phyloP scores from a whole-genome alignment of 1,140 invertebrate genomes.

The Ceratina australensis region DNA sequence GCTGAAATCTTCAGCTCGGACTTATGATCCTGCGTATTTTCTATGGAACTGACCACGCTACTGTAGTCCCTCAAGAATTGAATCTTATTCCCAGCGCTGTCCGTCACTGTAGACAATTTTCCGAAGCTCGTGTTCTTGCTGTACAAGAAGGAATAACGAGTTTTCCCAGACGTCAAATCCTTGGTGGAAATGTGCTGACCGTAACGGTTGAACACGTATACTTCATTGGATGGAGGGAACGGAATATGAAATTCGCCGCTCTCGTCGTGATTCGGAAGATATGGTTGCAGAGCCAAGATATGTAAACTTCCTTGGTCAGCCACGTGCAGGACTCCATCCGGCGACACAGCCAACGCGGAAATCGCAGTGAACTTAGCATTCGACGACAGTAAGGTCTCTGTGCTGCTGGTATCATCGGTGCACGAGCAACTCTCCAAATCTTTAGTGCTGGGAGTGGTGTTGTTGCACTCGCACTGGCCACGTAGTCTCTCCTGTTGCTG shows the following conservation, averaged over 20 bases:
- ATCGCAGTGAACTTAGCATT: constrained; percentile 95
- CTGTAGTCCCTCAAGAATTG: constrained; percentile 94
- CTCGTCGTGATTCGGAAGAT: constrained; percentile 92
- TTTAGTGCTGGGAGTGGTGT: constrained; percentile 70
- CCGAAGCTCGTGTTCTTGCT: constrained; percentile 98
- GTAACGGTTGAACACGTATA: constrained; percentile 96
- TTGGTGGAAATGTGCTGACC: constrained; percentile 97
- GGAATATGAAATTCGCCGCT: constrained; percentile 96
- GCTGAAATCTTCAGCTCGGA: constrained; percentile 93
- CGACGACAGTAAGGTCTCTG: constrained; percentile 91
- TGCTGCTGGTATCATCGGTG: constrained; percentile 85
- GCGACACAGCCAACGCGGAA: constrained; percentile 94
- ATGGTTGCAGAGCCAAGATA: constrained; percentile 93
- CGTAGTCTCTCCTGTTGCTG: constrained; percentile 82
- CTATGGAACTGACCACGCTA: constrained; percentile 93
- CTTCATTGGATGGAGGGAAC: constrained; percentile 93
- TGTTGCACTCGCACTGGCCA: constrained; percentile 75
- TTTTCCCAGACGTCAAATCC: constrained; percentile 94
- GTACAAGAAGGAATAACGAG: constrained; percentile 96
- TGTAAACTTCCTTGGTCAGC: constrained; percentile 95
- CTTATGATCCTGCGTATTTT: constrained; percentile 96
- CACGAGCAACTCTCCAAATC: constrained; percentile 81
- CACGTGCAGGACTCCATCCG: constrained; percentile 95
- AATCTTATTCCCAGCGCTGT: constrained; percentile 95
- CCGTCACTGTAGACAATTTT: constrained; percentile 94